Conservation (phyloP, 2,888 invertebrate genomes). For the Drosophila vallismaia region DNA sequence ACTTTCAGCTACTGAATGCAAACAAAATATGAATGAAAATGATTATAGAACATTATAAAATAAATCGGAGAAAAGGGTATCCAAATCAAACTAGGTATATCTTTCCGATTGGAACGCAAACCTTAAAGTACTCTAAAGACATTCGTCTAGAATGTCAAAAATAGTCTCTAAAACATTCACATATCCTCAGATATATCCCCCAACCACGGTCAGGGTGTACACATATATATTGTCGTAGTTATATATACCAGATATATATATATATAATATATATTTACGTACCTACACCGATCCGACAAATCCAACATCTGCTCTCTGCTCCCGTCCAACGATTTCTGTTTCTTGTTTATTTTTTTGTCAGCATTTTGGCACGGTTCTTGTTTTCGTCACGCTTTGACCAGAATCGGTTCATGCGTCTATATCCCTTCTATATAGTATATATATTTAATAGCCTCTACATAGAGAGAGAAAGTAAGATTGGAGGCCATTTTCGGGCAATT, state of each 20-base stretch:
- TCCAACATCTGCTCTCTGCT: conserved; percentile 40
- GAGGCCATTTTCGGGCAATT: conserved; percentile 33
- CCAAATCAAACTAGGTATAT: background rate
- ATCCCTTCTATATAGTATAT: conserved; percentile 9
- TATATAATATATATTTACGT: conserved; percentile 17
- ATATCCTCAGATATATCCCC: conserved; percentile 16
- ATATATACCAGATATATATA: background rate
- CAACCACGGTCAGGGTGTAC: conserved; percentile 22
- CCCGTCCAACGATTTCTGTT: conserved; percentile 20
- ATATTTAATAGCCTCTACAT: conserved; percentile 10
- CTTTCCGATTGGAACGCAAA: conserved; percentile 4
- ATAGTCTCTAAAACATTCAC: conserved; percentile 54
- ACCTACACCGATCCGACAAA: conserved; percentile 24
- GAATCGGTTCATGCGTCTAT: conserved; percentile 17
- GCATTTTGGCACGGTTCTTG: conserved; percentile 49
- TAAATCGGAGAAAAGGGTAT: background rate
- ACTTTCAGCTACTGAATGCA: conserved; percentile 1
- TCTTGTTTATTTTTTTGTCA: conserved; percentile 43
- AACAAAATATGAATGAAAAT: background rate
- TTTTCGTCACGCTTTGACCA: conserved; percentile 52
- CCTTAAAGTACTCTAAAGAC: conserved; percentile 9
- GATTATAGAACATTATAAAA: background rate
- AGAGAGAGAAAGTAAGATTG: conserved; percentile 10
- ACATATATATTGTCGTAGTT: background rate
- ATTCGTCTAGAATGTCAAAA: conserved; percentile 58